Conservation (phyloP, 92 coral and sea anemone species). For the Epizoanthus scotinus region DNA sequence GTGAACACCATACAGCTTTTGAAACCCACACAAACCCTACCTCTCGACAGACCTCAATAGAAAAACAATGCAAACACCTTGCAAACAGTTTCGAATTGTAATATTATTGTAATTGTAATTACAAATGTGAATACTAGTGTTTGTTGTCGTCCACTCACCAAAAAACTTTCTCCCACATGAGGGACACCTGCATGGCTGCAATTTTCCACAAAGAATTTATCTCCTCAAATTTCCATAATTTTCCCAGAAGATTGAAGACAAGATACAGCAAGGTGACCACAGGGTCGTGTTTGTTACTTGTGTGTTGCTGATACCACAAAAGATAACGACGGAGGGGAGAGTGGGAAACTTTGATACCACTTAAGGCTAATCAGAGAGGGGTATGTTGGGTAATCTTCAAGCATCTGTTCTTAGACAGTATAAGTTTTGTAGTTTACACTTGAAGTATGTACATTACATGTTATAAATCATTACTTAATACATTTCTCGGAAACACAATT, state of each 20-base stretch:
- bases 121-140: not conserved
- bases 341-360: not conserved
- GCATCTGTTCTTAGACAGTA: too few species aligned
- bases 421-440: too few species aligned
- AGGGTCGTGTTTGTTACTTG: not conserved
- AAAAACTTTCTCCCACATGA: constrained; percentile 23
- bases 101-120: not conserved
- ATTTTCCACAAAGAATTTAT: not conserved
- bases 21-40: not conserved
- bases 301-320: not conserved
- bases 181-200: not conserved
- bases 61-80: not conserved
- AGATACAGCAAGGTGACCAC: constrained; percentile 15
- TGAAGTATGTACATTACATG: too few species aligned
- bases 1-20: not conserved
- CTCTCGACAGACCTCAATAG: not conserved
- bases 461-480: too few species aligned
- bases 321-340: constrained; percentile 19
- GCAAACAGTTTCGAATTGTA: not conserved
- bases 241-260: constrained; percentile 9
- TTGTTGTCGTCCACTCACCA: not conserved
- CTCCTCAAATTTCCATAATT: constrained; percentile 12
- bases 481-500: too few species aligned
- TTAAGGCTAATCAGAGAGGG: constrained; percentile 9
- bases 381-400: not conserved